Conservation (phyloP, 2,797 vertebrate genomes). For the Tangara arthus region DNA sequence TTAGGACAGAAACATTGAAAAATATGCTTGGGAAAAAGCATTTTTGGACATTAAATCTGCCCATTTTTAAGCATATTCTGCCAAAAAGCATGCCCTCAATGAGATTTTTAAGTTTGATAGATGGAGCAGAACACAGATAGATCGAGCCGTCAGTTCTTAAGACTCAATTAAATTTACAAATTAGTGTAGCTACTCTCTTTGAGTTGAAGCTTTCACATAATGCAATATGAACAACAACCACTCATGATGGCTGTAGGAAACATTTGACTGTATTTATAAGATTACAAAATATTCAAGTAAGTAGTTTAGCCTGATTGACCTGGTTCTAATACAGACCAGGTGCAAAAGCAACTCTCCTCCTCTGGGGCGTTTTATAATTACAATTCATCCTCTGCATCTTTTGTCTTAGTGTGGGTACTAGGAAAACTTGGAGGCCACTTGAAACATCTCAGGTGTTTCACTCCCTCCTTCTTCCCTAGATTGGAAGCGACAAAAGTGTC, state of each 20-base stretch:
- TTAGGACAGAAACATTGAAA: not conserved
- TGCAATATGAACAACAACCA: not conserved
- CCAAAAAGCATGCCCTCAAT: not conserved
- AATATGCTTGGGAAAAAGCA: not conserved
- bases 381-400: not conserved
- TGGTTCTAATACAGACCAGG: not conserved
- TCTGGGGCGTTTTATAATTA: not conserved
- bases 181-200: not conserved
- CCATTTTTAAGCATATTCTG: not conserved
- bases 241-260: not conserved
- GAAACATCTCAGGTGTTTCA: not conserved
- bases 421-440: not conserved
- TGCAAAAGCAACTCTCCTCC: not conserved
- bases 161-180: not conserved
- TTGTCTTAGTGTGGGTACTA: not conserved
- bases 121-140: not conserved
- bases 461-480: not conserved
- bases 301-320: not conserved
- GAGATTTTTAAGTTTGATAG: not conserved
- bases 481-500: not conserved
- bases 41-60: not conserved
- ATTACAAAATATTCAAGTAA: not conserved
- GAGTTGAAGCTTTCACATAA: not conserved
- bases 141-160: not conserved
- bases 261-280: not conserved